Base-by-base conservation (phyloP, 92 coral and sea anemone species). In the Porites rus region DNA sequence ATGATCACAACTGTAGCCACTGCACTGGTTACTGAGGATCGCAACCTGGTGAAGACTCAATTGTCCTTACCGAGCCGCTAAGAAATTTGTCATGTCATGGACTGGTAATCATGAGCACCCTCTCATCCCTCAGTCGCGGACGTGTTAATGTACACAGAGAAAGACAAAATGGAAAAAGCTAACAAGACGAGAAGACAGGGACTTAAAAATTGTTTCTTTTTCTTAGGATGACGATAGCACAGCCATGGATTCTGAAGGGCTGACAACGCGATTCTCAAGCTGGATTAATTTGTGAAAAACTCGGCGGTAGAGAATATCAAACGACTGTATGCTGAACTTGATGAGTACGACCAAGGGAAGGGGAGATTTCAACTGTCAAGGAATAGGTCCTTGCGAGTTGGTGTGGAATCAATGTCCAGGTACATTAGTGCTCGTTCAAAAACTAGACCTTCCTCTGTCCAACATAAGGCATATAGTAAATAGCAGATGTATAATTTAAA, bases 51-150 rank as follows among this genome's bases (percentile, higher is more conserved):
- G 31, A 28, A 28, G 31, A 28, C 31, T 28, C 31, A 28, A 28
- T 28, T 28, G 31, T 28, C 31, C 31, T 28, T 28, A 28, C 3
- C 31, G 31, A 2, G 31, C 31, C 31, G 0, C 31, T 2, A 28
- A 28, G 31, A 28, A 28, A 60, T 11, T 85, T 63, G 19, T 51
- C 73, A 2, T 56, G 70, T 51, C 78, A 85, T 64, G 81, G 86
- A 24, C 65, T 88, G 72, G 64, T 87, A 6, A 65, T 86, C 20
- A 87, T 76, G 25, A 84, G 89, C 87, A 91, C 92, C 67, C 84
- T 83, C 75, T 79, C 86, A 24, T 69, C 76, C 67, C 71, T 83
- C 20, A 56, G 75, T 82, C 60, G 73, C 12, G 11, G 72, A 7
- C 80, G 65, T 16, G 77, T 74, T 10, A 28, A 77, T 18, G 82